phyloP scores from a whole-genome alignment of 2,888 invertebrate genomes.

The Cheilosia scutellata region DNA sequence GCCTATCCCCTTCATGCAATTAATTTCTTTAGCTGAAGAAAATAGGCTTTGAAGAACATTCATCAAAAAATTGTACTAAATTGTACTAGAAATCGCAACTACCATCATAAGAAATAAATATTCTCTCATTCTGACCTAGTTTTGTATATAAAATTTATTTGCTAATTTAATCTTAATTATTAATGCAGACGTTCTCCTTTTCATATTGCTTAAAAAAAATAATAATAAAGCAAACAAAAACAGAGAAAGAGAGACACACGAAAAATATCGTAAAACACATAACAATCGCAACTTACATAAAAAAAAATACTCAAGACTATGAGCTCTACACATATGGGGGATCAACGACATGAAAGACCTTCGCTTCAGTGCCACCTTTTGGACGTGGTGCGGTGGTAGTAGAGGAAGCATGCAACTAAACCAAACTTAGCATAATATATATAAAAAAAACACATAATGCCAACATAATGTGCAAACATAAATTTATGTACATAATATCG shows the following conservation, averaged over 20 bases:
- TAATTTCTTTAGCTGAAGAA: conserved; percentile 17
- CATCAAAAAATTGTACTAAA: not conserved
- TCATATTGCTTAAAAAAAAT: conserved; percentile 50
- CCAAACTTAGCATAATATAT: conserved; percentile 23
- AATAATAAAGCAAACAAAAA: conserved; percentile 17
- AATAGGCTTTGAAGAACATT: conserved; percentile 6
- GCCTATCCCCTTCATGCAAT: conserved; percentile 8
- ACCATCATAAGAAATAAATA: conserved; percentile 2
- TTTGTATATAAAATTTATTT: conserved; percentile 60
- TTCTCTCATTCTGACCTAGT: conserved; percentile 65
- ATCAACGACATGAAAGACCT: conserved; percentile 72
- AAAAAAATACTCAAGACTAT: not conserved
- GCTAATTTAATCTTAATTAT: conserved; percentile 73
- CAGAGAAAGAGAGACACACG: conserved; percentile 16
- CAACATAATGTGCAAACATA: not conserved
- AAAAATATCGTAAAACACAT: conserved; percentile 32
- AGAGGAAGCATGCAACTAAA: conserved; percentile 59
- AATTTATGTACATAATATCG: not conserved
- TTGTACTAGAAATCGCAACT: conserved; percentile 9
- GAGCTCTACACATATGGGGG: conserved; percentile 40
- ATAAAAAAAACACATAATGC: conserved; percentile 23
- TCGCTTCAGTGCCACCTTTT: conserved; percentile 63
- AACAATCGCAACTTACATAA: conserved; percentile 29
- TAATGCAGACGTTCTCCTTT: conserved; percentile 76
- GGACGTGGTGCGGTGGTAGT: conserved; percentile 22